phyloP scores from a whole-genome alignment of 2,113 vertebrate genomes.

The Felis catus region DNA sequence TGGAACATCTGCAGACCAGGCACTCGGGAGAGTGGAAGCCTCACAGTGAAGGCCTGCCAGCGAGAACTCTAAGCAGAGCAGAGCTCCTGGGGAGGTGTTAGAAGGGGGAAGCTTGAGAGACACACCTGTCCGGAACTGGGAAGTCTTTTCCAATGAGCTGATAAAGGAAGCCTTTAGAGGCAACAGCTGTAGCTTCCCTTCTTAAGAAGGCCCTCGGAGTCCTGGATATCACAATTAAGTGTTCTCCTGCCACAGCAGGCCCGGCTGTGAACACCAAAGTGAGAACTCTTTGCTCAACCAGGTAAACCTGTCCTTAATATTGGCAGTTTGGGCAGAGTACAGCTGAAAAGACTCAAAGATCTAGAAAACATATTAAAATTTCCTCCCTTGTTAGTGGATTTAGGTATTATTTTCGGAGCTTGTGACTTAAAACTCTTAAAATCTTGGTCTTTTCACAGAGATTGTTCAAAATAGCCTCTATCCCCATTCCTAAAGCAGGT shows the following conservation, averaged over 20 bases:
- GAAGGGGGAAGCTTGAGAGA: background rate
- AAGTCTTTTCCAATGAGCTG: background rate
- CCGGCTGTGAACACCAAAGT: background rate
- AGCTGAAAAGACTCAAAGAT: background rate
- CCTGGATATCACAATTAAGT: background rate
- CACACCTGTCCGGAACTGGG: accelerated
- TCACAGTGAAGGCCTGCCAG: too few species aligned
- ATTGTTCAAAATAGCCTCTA: background rate
- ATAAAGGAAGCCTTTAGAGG: background rate
- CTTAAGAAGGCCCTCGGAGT: too few species aligned
- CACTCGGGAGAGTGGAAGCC: accelerated
- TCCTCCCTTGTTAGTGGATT: background rate
- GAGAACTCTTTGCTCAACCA: background rate
- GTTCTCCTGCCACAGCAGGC: background rate
- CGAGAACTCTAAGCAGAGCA: accelerated
- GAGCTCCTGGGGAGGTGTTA: accelerated
- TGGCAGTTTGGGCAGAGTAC: background rate
- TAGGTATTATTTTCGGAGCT: background rate
- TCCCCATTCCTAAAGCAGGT: background rate
- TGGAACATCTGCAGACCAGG: background rate
- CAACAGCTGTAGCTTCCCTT: background rate
- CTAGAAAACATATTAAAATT: background rate
- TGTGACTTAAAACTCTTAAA: background rate
- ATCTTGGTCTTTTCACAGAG: background rate
- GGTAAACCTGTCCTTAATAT: background rate